Evolutionary conservation across 2,888 invertebrate species (phyloP), one percentile per base, ranked within the genome.

Genomic region (Drosophila borborema): DNA sequence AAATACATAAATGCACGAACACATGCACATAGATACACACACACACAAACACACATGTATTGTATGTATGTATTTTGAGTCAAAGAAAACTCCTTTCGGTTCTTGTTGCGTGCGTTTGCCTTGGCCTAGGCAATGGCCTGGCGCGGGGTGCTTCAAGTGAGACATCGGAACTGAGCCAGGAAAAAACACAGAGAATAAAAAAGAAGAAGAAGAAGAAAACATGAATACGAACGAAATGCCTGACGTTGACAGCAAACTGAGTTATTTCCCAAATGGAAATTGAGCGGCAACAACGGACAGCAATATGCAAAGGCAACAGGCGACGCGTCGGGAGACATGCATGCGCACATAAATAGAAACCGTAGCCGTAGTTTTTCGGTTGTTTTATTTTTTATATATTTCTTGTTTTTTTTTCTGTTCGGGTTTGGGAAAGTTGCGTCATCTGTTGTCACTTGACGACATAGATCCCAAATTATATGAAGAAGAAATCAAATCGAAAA

Each of bases 221-320:
- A 58, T 31, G 56, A 56, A 43, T 49, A 28, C 43, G 41, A 54
- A 53, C 20, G 45, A 34, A 53, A 48, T 34, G 64, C 34, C 60
- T 64, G 64, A 65, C 64, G 76, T 68, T 77, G 78, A 69, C 77
- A 73, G 68, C 68, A 65, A 73, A 77, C 77, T 77, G 77, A 77
- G 68, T 72, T 77, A 77, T 77, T 77, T 72, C 59, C 62, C 64
- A 74, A 74, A 68, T 77, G 68, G 73, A 73, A 77, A 77, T 72
- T 53, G 72, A 72, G 55, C 71, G 58, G 48, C 63, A 72, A 53
- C 43, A 40, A 40, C 14, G 16, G 9, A 67, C 51, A 51, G 23
- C 40, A 58, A 38, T 20, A 36, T 16, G 14, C 38, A 38, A 54
- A 56, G 59, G 59, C 59, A 16, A 69, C 48, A 41, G 48, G 34